phyloP scores from a whole-genome alignment of 2,888 invertebrate species.

The Dicroscelio sp. region DNA sequence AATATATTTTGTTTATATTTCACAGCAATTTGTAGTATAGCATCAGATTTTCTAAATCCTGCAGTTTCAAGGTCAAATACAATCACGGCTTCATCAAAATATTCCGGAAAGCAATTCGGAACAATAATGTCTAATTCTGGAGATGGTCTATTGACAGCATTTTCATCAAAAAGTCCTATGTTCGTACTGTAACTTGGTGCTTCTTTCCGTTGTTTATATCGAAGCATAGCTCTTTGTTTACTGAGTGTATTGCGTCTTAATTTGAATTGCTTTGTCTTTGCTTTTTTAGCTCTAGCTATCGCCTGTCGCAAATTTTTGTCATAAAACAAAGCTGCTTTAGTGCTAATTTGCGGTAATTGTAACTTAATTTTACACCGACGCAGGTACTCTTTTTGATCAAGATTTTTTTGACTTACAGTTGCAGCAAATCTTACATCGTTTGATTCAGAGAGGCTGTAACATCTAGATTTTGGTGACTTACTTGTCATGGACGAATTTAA shows the following conservation, averaged over 20 bases:
- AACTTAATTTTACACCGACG: not conserved
- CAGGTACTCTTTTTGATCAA: constrained; percentile 3
- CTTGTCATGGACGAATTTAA: constrained; percentile 13
- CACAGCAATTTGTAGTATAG: constrained; percentile 72
- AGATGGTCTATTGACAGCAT: constrained; percentile 6
- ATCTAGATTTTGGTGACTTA: constrained; percentile 4
- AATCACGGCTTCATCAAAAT: constrained; percentile 49
- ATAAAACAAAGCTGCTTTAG: not conserved
- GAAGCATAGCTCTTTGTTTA: constrained; percentile 7
- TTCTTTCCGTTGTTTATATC: constrained; percentile 25
- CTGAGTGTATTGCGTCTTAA: not conserved
- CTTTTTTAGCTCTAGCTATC: not conserved
- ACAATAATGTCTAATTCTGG: no score
- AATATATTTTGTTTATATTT: constrained; percentile 44
- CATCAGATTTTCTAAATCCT: constrained; percentile 31
- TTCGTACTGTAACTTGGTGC: constrained; percentile 2
- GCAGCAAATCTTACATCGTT: constrained; percentile 24
- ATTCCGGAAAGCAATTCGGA: no score
- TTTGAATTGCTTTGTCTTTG: constrained; percentile 17
- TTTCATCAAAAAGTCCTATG: constrained; percentile 5
- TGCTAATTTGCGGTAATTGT: not conserved
- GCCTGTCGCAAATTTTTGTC: not conserved
- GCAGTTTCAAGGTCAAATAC: constrained; percentile 74
- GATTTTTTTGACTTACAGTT: constrained; percentile 18
- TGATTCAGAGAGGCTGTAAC: constrained; percentile 7